These are phyloP conservation scores for Drosophila paucipuncta DNA, from an alignment of 2,888 invertebrate species.

Conservation along the genomic window DNA sequence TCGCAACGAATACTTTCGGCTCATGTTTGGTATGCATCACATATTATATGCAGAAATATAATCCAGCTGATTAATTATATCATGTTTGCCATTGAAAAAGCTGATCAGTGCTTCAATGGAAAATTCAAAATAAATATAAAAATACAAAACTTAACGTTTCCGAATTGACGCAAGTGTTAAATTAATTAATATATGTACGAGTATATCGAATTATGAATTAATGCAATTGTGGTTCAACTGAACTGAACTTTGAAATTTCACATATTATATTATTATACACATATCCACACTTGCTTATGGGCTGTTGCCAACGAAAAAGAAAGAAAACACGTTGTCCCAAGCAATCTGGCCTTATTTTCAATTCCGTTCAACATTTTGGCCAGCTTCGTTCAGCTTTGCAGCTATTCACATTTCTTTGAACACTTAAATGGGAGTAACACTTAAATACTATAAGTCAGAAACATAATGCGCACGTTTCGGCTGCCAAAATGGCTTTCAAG, in stretches of 20 bases:
- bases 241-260: background rate
- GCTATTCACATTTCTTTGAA: background rate
- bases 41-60: background rate
- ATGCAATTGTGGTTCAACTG: background rate
- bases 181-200: background rate
- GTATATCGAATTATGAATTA: background rate
- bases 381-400: background rate
- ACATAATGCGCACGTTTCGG: slow-evolving; percentile 48
- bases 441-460: slow-evolving; percentile 1
- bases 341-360: background rate
- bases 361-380: background rate
- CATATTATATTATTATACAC: too few relatives aligned
- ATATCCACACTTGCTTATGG: too few relatives aligned
- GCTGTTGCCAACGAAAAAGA: too few relatives aligned
- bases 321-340: background rate
- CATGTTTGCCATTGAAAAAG: background rate
- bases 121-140: too few relatives aligned
- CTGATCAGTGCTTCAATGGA: background rate
- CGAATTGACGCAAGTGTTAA: too few relatives aligned
- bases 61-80: background rate
- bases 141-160: too few relatives aligned
- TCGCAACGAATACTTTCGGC: slow-evolving; percentile 11
- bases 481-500: slow-evolving; percentile 76
- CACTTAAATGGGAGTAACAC: background rate
- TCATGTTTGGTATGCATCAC: background rate